Base-by-base conservation (phyloP, 2,113 vertebrate genomes). In the Solenodon paradoxus region DNA sequence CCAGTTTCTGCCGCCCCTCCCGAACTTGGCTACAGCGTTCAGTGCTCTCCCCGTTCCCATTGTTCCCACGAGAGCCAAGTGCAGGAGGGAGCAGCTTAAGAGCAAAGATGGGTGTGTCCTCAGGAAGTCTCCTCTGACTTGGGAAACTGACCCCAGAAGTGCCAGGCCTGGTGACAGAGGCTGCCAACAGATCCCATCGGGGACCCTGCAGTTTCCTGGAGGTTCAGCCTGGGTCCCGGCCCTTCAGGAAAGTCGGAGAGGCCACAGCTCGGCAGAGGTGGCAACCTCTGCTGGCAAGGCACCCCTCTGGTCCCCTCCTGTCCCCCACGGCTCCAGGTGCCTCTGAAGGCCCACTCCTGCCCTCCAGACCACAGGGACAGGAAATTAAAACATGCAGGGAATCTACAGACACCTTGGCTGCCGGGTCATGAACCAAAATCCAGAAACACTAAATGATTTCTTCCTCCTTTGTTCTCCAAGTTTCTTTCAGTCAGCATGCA, bases 211-310 rank as follows among this genome's bases (percentile, higher is more conserved):
- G n/a, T n/a, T 15, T 22, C 45, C 35, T 0, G 3, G 19, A 66
- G 24, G 22, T 0, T 2, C 57, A 59, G 3, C 42, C 9, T 5
- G 68, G 40, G 35, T 24, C 12, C 7, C 28, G 24, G 24, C 45
- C 28, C 38, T 7, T 45, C 9, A 2, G n/a, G 24, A 45, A 45
- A 30, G 30, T 4, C 28, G 12, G 0, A 32, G 55, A 24, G 4
- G 2, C 26, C 19, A 66, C 35, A 0, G 0, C 45, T 9, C 0
- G 17, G 68, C 12, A 16, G 69, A 35, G 95, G 59, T 88, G 87
- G 96, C 90, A 96, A 97, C 98, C 98, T 96, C 98, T 98, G 93
- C 97, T 98, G 98, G 98, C 45, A 92, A 96, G 22, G 16, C 3
- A 17, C n/a, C n/a, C n/a, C n/a, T n/a, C n/a, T n/a, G n/a, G 81